phyloP scores from a whole-genome alignment of 2,797 vertebrate genomes.

The Bufotes viridis region DNA sequence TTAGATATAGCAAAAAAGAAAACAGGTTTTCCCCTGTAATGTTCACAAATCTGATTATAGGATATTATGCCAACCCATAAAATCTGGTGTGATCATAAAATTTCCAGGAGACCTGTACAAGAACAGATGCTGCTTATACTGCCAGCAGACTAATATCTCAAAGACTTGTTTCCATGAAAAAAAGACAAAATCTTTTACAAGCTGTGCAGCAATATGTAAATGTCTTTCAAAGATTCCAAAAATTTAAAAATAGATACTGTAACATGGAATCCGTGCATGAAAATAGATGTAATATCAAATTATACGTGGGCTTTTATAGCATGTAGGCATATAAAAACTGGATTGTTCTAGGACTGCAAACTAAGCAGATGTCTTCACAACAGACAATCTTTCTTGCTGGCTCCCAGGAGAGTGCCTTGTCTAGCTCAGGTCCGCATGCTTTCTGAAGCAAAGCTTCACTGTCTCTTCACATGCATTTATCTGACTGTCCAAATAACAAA shows the following conservation, averaged over 20 bases:
- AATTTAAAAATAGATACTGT: slow-evolving; percentile 42
- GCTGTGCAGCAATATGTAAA: slow-evolving; percentile 23
- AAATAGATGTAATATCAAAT: slow-evolving; percentile 13
- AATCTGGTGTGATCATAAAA: slow-evolving; percentile 55
- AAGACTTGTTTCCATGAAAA: slow-evolving; percentile 41
- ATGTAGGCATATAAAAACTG: slow-evolving; percentile 53
- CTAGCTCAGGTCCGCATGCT: slow-evolving; percentile 29
- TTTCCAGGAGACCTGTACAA: slow-evolving; percentile 43
- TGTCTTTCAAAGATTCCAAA: slow-evolving; percentile 33
- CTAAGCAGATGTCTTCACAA: slow-evolving; percentile 59
- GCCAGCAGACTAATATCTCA: slow-evolving; percentile 44
- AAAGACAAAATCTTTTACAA: slow-evolving; percentile 37
- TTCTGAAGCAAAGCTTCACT: slow-evolving; percentile 41
- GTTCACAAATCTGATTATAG: slow-evolving; percentile 56
- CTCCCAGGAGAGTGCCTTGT: slow-evolving; percentile 48
- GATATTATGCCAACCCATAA: slow-evolving; percentile 55
- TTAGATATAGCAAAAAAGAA: slow-evolving; percentile 49
- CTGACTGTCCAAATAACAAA: slow-evolving; percentile 43
- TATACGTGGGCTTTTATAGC: slow-evolving; percentile 17
- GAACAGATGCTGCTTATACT: slow-evolving; percentile 57
- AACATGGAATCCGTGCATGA: not conserved
- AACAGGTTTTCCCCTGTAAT: slow-evolving; percentile 46
- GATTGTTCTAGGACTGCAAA: slow-evolving; percentile 32
- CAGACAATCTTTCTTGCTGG: slow-evolving; percentile 47
- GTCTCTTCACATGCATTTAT: slow-evolving; percentile 49